Conservation (phyloP, 2,113 vertebrate genomes). For the Callionymus lyra region DNA sequence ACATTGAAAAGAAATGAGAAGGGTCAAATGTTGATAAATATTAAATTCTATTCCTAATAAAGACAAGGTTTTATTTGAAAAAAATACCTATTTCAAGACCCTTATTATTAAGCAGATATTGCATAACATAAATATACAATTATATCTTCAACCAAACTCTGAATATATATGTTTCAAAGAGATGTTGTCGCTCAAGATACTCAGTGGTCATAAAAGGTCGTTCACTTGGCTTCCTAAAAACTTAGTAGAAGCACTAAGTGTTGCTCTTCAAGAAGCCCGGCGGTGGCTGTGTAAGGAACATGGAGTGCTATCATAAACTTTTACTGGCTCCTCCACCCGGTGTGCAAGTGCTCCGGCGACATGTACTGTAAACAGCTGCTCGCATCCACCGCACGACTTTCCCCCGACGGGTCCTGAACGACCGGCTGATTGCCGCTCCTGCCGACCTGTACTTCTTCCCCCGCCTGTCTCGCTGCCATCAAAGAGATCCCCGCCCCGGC, state of each 20-base stretch:
- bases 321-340: constrained; percentile 1
- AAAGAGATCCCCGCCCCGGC: constrained; percentile 44
- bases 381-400: constrained; percentile 24
- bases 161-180: too few relatives aligned
- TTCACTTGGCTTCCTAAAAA: too few relatives aligned
- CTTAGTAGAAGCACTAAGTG: background rate
- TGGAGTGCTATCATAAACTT: constrained; percentile 9
- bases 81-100: too few relatives aligned
- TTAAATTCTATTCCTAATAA: too few relatives aligned
- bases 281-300: background rate
- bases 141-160: too few relatives aligned
- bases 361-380: constrained; percentile 10
- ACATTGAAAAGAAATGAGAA: too few relatives aligned
- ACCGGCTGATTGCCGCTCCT: constrained; percentile 19
- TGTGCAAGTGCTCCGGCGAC: constrained; percentile 1
- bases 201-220: too few relatives aligned
- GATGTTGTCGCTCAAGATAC: too few relatives aligned
- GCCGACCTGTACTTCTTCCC: constrained; percentile 33
- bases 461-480: constrained; percentile 32
- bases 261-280: background rate
- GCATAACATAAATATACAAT: too few relatives aligned
- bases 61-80: too few relatives aligned
- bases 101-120: too few relatives aligned
- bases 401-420: constrained; percentile 14
- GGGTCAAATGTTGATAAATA: too few relatives aligned